Conservation (phyloP, 2,888 invertebrate species). For the Netelia melanura region DNA sequence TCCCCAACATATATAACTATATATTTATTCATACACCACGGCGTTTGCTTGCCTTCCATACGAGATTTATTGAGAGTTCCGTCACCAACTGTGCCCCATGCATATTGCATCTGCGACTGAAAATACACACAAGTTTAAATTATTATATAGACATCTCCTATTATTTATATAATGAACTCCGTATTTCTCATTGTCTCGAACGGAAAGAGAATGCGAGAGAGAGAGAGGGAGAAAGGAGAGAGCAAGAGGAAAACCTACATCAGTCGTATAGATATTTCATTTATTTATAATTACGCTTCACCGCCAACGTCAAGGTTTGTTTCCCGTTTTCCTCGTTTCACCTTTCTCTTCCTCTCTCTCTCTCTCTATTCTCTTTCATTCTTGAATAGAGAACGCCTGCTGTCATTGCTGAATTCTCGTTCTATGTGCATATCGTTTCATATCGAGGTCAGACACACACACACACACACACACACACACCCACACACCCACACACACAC, state of each 20-base stretch:
- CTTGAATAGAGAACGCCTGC: not conserved
- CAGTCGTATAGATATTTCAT: conserved; percentile 34
- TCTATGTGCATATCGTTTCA: conserved; percentile 24
- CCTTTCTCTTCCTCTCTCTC: not conserved
- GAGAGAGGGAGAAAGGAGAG: not conserved
- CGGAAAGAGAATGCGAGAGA: not conserved
- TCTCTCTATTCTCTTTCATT: conserved; percentile 9
- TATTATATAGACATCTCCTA: conserved; percentile 1
- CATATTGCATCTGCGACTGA: not conserved
- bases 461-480: not conserved
- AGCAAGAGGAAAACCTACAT: not conserved
- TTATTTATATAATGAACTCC: conserved; percentile 10
- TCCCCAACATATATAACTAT: not conserved
- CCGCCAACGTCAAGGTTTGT: not conserved
- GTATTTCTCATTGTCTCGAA: not conserved
- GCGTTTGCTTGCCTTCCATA: conserved; percentile 8
- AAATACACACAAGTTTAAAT: not conserved
- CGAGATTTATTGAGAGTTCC: conserved; percentile 36
- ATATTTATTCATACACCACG: not conserved
- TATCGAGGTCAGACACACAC: conserved; percentile 39
- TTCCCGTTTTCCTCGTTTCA: conserved; percentile 8
- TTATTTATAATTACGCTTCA: conserved; percentile 34
- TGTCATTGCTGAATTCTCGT: not conserved
- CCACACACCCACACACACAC: not conserved
- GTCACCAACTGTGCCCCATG: not conserved